Base-by-base conservation (phyloP, 2,888 invertebrate genomes). In the Phytoseiulus persimilis region DNA sequence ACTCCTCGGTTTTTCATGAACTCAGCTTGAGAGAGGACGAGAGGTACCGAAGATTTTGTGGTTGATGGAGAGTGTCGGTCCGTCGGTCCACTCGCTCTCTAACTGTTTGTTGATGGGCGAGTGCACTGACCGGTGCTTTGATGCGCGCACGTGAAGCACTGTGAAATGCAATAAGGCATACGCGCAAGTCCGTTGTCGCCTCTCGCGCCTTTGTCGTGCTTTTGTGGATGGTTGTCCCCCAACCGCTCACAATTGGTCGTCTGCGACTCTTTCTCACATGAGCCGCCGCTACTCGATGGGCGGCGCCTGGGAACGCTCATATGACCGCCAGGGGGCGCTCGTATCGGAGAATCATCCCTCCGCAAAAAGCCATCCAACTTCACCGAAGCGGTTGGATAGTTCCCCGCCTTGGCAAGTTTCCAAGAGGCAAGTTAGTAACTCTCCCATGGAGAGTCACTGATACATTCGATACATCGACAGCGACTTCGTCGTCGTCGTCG, bases 211-310 rank as follows among this genome's bases (percentile, higher is more conserved):
- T 6, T 65, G 14, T 65, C 65, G 65, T 65, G 14, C 65, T 65
- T 65, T 65, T 65, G 65, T 65, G 65, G 87, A 87, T 87, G 87
- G n/a, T 45, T 45, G 32, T 87, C 87, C 87, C 87, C 87, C 87
- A 45, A 33, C 39, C 87, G 87, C 87, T 87, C 87, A 87, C 87
- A 87, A 87, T 87, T 87, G 87, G 87, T 87, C 87, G 87, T 45
- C 45, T 87, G 31, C 65, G 65, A 65, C 87, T 87, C 87, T 87
- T 31, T 28, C 87, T 87, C 87, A 39, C 87, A 45, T 18, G 33
- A 6, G 39, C 87, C 87, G 87, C 87, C 45, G 87, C 45, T 65
- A 18, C 87, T 9, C 32, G 65, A 14, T 6, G 65, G 65, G 65
- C 65, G 65, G 65, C 14, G 65, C 28, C 5, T 65, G 23, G 2